Evolutionary conservation across 1,140 invertebrate species (phyloP), one percentile per base, ranked within the genome.

Genomic region (Drosophila sturtevanti): DNA sequence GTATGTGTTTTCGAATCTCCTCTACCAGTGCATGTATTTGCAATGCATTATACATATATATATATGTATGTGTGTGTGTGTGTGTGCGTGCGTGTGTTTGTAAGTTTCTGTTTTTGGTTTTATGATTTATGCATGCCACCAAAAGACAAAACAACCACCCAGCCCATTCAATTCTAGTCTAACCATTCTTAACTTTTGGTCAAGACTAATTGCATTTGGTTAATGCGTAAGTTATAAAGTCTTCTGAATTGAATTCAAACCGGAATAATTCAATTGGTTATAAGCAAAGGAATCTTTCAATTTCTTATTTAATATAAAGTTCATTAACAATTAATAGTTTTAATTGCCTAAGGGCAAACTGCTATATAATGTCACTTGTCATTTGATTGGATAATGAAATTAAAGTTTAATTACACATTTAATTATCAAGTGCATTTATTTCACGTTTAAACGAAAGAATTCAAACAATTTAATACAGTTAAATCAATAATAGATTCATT

Each of bases 81-180:
- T 61, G 35, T 67, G 48, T 72, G 48, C 22, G 56, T 24, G 34
- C 27, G 37, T 54, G 56, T 65, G 79, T 76, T 79, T 84, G 80
- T 76, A 77, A 68, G 71, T 80, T 85, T 86, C 56, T 59, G 81
- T 75, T 80, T 84, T 85, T 72, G 81, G 77, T 73, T 67, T 74
- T 62, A 81, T 86, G 81, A 85, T 85, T 85, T 85, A 85, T 85
- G 81, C 61, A 77, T 68, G 37, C 67, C 78, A 51, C 68, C 72
- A 54, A 75, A 72, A 80, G 77, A 72, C 72, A 71, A 70, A 52
- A 38, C 31, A 56, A 27, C 35, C 18, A 22, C 18, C 18, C 16
- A 31, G 22, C 35, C 16, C 22, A n/a, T 27, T 5, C 5, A 18
- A 34, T 34, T 10, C 37, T 38, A 59, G n/a, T 34, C 24, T 11